Evolutionary conservation across 2,797 vertebrate species (phyloP).

Genomic region (Lacerta viridis): DNA sequence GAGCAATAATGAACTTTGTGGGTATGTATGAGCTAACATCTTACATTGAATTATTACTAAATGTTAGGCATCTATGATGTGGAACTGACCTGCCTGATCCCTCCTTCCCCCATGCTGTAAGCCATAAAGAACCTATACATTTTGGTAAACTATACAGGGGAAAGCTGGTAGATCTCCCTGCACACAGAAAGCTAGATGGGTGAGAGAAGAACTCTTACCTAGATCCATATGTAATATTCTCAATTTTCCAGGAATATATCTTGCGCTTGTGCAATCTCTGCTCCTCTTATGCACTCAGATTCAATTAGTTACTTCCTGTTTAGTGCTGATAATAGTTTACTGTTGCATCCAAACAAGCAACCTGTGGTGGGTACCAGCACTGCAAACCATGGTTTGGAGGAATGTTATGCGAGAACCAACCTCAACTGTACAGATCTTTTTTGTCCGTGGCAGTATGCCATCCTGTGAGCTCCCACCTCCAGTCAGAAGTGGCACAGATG

Average conservation of each 20-base stretch:
- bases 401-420: neutral
- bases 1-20: neutral
- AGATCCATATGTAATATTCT: neutral
- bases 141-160: neutral
- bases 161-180: neutral
- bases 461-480: slow-evolving; percentile 5
- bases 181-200: neutral
- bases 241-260: neutral
- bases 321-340: neutral
- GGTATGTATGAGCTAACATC: neutral
- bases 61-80: neutral
- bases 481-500: neutral
- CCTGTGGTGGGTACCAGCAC: neutral
- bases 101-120: neutral
- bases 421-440: neutral
- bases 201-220: neutral
- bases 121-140: neutral
- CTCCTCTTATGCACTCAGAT: neutral
- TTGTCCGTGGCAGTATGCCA: neutral
- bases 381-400: neutral
- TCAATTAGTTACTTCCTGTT: neutral
- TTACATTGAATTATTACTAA: neutral
- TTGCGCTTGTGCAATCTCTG: neutral
- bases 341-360: neutral
- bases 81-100: neutral